Percentiles rank a stretch among this genome's conserved stretches.
Evolutionary conservation across 1,140 invertebrate species (phyloP).

Genomic region (Neodiprion lecontei): DNA sequence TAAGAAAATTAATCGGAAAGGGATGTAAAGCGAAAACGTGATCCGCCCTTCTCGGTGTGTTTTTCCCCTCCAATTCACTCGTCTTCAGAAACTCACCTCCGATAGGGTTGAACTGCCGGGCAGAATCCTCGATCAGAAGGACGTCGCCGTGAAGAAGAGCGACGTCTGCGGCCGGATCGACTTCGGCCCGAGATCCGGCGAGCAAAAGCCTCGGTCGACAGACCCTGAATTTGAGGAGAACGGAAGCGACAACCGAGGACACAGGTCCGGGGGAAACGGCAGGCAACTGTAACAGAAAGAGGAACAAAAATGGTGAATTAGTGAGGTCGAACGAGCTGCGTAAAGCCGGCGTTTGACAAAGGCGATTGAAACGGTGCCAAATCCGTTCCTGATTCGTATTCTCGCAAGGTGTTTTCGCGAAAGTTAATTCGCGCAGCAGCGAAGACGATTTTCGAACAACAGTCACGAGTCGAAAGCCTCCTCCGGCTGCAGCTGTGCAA

Average conservation of each 20-base stretch:
- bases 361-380: neutral
- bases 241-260: constrained; percentile 60
- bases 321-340: neutral
- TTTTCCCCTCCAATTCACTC: no score
- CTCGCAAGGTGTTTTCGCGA: neutral
- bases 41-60: no score
- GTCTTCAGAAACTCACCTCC: constrained; percentile 50
- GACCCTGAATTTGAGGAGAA: constrained; percentile 61
- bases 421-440: neutral
- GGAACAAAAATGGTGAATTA: constrained; percentile 29
- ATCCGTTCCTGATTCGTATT: neutral
- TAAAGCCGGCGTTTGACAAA: neutral
- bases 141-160: constrained; percentile 67
- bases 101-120: constrained; percentile 57
- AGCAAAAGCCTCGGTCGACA: constrained; percentile 59
- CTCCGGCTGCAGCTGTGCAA: no score
- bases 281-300: constrained; percentile 39
- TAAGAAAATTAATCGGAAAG: no score
- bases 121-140: constrained; percentile 67
- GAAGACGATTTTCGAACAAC: no score
- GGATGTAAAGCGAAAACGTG: no score
- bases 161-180: constrained; percentile 66
- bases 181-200: constrained; percentile 69
- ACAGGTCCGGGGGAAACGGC: constrained; percentile 53
- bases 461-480: no score